Conservation (phyloP, 2,888 invertebrate genomes). For the Pimpla rufipes region DNA sequence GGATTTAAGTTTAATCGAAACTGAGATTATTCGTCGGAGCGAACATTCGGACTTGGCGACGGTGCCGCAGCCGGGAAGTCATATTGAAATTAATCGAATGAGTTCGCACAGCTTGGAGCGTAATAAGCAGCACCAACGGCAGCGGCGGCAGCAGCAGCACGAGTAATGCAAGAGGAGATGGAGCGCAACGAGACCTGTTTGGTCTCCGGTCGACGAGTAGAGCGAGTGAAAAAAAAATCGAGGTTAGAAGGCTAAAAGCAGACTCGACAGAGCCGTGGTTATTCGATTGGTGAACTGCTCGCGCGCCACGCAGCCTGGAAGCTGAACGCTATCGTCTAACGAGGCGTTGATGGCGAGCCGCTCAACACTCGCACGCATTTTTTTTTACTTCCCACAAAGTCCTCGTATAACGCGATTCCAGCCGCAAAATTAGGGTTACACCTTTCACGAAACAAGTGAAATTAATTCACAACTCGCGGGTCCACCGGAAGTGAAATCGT, state of each 20-base stretch:
- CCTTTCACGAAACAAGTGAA: no score
- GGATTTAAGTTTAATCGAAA: neutral
- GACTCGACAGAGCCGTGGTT: constrained; percentile 39
- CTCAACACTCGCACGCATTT: neutral
- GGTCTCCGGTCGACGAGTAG: constrained; percentile 32
- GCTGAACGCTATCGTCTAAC: constrained; percentile 14
- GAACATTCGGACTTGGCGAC: neutral
- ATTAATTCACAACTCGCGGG: neutral
- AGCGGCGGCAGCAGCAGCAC: neutral
- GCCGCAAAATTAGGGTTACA: neutral
- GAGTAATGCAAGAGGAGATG: constrained; percentile 33
- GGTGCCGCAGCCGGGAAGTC: neutral
- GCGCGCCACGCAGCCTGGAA: constrained; percentile 1
- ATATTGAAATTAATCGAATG: constrained; percentile 23
- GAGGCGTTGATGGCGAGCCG: neutral
- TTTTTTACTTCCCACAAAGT: constrained; percentile 36
- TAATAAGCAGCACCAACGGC: constrained; percentile 9
- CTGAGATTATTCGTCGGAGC: neutral
- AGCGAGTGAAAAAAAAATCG: constrained; percentile 62
- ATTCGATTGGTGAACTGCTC: constrained; percentile 30
- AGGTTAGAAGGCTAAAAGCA: constrained; percentile 72
- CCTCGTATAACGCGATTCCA: neutral
- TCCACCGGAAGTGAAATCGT: neutral
- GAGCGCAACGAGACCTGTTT: constrained; percentile 59
- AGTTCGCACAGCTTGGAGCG: neutral